Conservation (phyloP, 2,888 invertebrate genomes). For the Pachycephus smyrnensis region DNA sequence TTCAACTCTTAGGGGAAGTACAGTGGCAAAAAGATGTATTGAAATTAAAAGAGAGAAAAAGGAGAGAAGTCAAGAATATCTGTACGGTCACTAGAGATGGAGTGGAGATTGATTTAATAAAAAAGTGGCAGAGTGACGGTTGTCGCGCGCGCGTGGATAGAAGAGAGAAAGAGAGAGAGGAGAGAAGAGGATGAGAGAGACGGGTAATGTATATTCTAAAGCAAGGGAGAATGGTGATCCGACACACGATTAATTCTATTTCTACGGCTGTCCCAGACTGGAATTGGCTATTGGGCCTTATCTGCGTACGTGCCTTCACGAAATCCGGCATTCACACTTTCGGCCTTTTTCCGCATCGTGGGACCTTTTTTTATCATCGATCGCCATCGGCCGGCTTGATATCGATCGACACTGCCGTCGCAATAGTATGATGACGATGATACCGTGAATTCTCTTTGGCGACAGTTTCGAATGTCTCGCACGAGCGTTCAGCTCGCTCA, state of each 20-base stretch:
- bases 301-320: background rate
- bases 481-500: slow-evolving; percentile 8
- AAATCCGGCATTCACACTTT: background rate
- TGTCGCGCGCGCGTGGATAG: too few species aligned
- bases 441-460: too few species aligned
- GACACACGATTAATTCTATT: slow-evolving; percentile 5
- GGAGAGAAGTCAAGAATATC: too few species aligned
- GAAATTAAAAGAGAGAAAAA: too few species aligned
- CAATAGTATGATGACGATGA: background rate
- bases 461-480: slow-evolving; percentile 1
- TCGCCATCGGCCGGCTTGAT: background rate
- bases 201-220: too few species aligned
- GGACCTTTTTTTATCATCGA: background rate
- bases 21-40: too few species aligned
- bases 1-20: too few species aligned
- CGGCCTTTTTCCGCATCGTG: background rate
- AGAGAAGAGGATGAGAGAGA: too few species aligned
- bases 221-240: too few species aligned
- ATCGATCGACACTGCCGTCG: background rate
- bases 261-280: slow-evolving; percentile 1
- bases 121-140: background rate
- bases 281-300: background rate
- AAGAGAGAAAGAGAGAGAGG: too few species aligned
- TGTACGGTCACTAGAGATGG: too few species aligned
- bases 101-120: background rate